Conservation (phyloP, 2,797 vertebrate species). For the Pangasius djambal region DNA sequence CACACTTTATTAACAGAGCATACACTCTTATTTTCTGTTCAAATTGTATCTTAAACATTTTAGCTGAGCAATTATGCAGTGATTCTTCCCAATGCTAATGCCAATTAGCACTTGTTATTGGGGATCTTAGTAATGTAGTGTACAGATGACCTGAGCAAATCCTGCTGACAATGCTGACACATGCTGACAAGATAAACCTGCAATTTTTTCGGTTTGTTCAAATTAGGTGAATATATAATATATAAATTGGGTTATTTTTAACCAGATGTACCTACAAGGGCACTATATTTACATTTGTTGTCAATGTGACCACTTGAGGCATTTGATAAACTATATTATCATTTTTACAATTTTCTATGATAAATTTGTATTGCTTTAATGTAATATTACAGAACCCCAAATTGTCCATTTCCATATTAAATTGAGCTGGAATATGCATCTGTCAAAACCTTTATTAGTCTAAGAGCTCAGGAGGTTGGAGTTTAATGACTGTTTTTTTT, state of each 20-base stretch:
- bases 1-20: background rate
- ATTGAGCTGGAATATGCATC: conserved; percentile 29
- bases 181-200: background rate
- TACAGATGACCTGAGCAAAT: background rate
- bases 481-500: conserved; percentile 38
- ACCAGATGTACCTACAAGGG: background rate
- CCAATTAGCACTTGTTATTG: background rate
- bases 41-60: background rate
- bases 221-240: background rate
- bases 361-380: conserved; percentile 10
- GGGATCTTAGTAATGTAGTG: background rate
- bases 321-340: background rate
- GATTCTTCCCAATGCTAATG: background rate
- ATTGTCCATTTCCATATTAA: conserved; percentile 34
- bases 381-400: conserved; percentile 4
- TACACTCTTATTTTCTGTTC: background rate
- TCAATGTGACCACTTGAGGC: background rate
- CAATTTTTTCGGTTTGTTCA: background rate
- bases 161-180: too few species aligned
- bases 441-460: conserved; percentile 36
- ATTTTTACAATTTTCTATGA: background rate
- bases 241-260: background rate
- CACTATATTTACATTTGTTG: background rate
- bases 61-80: background rate
- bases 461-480: conserved; percentile 11